phyloP scores from a whole-genome alignment of 2,113 vertebrate species.

The Hiodon tergisus region DNA sequence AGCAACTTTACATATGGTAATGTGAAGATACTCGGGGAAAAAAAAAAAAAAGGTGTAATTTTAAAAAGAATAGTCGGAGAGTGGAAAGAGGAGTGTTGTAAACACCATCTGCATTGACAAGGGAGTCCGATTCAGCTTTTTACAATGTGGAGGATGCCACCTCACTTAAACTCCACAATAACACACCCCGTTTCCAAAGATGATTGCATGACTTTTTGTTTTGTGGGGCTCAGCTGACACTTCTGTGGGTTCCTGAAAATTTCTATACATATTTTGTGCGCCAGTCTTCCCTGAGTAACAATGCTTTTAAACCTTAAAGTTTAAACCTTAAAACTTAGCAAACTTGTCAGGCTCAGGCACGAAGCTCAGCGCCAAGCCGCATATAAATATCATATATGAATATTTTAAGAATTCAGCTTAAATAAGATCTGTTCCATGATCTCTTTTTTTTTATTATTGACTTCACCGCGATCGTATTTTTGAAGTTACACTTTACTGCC shows the following conservation, averaged over 20 bases:
- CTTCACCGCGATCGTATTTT: neutral
- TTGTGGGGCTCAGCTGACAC: neutral
- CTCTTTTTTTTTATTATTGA: neutral
- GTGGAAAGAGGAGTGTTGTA: neutral
- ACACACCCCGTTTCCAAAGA: slow-evolving; percentile 16
- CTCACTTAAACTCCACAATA: slow-evolving; percentile 3
- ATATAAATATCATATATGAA: slow-evolving; percentile 3
- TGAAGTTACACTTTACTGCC: slow-evolving; percentile 36
- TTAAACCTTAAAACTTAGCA: neutral
- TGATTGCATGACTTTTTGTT: slow-evolving; percentile 2
- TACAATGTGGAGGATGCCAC: slow-evolving; percentile 12
- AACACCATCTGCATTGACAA: slow-evolving; percentile 22
- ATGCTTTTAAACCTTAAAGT: neutral
- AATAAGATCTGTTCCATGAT: neutral
- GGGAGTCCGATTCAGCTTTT: neutral
- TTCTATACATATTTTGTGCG: neutral
- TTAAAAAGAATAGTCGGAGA: slow-evolving; percentile 16
- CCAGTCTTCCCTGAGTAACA: slow-evolving; percentile 10
- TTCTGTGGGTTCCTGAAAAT: neutral
- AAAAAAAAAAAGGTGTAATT: slow-evolving; percentile 6
- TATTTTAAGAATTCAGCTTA: slow-evolving; percentile 3
- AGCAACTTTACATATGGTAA: slow-evolving; percentile 15
- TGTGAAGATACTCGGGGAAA: neutral
- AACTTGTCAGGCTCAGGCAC: neutral
- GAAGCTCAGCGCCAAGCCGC: too few species aligned